Conservation (phyloP, 2,113 vertebrate species). For the Rostratula benghalensis region DNA sequence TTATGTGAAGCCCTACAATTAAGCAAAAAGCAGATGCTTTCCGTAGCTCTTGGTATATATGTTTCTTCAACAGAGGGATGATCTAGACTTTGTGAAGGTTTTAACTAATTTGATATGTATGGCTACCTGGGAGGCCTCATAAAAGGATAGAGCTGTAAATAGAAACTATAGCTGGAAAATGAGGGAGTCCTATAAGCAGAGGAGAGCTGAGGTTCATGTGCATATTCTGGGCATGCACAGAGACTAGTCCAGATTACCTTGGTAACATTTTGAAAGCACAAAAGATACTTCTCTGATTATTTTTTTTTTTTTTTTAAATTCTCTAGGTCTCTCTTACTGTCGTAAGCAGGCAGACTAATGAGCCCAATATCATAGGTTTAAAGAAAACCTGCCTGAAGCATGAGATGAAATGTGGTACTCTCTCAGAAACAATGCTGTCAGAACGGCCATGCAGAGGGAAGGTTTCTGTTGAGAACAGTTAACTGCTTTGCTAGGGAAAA, state of each 20-base stretch:
- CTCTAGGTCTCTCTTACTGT: neutral
- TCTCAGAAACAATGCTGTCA: neutral
- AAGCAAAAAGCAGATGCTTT: neutral
- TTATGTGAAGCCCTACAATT: neutral
- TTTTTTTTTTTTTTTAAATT: neutral
- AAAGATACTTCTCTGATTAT: neutral
- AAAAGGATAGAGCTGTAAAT: neutral
- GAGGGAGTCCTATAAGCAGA: neutral
- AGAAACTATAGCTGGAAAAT: rapidly evolving
- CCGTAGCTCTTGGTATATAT: neutral
- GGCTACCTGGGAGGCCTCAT: neutral
- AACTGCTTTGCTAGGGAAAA: neutral
- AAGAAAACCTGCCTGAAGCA: neutral
- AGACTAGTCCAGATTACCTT: neutral
- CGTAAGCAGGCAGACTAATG: neutral
- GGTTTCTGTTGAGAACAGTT: neutral
- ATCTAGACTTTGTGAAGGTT: neutral
- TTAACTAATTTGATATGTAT: neutral
- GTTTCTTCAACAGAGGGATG: neutral
- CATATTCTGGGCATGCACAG: neutral
- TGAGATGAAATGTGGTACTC: neutral
- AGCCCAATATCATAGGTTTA: neutral
- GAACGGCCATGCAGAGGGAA: neutral
- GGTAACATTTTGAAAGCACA: neutral
- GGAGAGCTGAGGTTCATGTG: neutral